phyloP scores from a whole-genome alignment of 2,888 invertebrate genomes.

The Sinhomidia bicolor region DNA sequence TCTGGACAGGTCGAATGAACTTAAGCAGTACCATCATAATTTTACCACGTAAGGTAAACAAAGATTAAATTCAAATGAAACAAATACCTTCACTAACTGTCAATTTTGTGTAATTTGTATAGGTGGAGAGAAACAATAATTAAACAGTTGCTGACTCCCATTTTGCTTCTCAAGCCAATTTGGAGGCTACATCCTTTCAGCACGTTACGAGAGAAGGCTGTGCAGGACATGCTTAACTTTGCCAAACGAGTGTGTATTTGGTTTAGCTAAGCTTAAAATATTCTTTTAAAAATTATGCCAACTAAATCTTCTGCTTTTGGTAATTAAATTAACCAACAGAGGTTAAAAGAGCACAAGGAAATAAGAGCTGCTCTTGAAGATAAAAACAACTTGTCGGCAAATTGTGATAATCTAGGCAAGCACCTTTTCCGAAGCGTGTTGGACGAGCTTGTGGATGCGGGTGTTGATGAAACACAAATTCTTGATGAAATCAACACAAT shows the following conservation, averaged over 20 bases:
- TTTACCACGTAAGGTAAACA: constrained; percentile 13
- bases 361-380: background rate
- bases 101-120: no score
- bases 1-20: background rate
- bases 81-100: background rate
- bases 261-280: no score
- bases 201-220: background rate
- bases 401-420: background rate
- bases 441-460: constrained; percentile 27
- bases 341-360: background rate
- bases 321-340: background rate
- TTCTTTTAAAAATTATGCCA: no score
- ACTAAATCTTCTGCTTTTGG: no score
- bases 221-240: constrained; percentile 6
- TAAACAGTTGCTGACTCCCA: background rate
- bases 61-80: background rate
- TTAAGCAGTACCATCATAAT: constrained; percentile 14
- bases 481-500: constrained; percentile 53
- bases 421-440: background rate
- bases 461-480: constrained; percentile 37
- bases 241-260: background rate
- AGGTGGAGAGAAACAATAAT: constrained; percentile 12
- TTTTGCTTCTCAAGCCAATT: constrained; percentile 2
- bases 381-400: background rate
- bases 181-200: constrained; percentile 22